Percentiles rank a stretch among this genome's conserved stretches.
These are phyloP conservation scores for Diprion similis DNA, from an alignment of 1,140 invertebrate genomes.

Conservation along the genomic window DNA sequence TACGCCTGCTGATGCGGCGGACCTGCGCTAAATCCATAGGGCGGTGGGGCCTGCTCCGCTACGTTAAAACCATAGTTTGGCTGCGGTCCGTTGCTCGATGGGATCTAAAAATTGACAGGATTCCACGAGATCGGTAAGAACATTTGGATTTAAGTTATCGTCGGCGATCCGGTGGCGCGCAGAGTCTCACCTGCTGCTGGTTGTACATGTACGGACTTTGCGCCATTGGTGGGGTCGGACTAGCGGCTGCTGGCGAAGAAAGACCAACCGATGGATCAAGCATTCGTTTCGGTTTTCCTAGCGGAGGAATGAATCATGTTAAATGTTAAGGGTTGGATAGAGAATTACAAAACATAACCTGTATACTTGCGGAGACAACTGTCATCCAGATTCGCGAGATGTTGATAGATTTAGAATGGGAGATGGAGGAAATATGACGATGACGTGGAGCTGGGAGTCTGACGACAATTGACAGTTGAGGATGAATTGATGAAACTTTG, in stretches of 20 bases:
- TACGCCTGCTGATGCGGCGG: slow-evolving; percentile 26
- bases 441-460: background rate
- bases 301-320: slow-evolving; percentile 17
- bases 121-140: background rate
- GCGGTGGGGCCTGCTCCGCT: slow-evolving; percentile 38
- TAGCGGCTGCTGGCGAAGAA: slow-evolving; percentile 29
- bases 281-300: slow-evolving; percentile 55
- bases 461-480: background rate
- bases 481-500: too few relatives aligned
- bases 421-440: background rate
- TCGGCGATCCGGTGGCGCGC: background rate
- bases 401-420: slow-evolving; percentile 1
- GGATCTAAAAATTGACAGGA: slow-evolving; percentile 37
- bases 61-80: slow-evolving; percentile 57
- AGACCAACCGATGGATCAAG: slow-evolving; percentile 53
- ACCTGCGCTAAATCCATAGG: slow-evolving; percentile 47
- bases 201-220: slow-evolving; percentile 52
- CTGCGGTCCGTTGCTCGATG: slow-evolving; percentile 48
- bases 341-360: background rate
- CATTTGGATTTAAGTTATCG: background rate
- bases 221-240: slow-evolving; percentile 31
- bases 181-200: slow-evolving; percentile 51
- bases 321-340: slow-evolving; percentile 7
- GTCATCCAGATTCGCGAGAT: background rate
- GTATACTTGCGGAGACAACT: background rate